Evolutionary conservation across 2,888 invertebrate species (phyloP).

Genomic region (Parapristionchus giblindavisi): DNA sequence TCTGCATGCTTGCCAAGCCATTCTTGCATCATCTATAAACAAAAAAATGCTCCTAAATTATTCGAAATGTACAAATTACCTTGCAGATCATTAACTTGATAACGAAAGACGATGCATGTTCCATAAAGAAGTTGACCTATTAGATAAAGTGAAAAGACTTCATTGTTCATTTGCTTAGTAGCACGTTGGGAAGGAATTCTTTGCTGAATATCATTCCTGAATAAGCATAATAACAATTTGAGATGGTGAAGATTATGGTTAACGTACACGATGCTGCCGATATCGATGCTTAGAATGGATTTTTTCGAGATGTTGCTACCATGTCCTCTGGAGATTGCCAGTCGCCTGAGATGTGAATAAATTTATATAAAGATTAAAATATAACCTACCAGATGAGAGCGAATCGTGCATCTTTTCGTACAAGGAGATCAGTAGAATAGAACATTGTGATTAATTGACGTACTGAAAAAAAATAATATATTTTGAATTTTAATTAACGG

Average conservation of each 20-base stretch:
- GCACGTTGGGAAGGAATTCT: slow-evolving; percentile 10
- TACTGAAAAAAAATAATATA: slow-evolving; percentile 1
- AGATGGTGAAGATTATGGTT: neutral
- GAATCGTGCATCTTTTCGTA: slow-evolving; percentile 33
- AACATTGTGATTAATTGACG: slow-evolving; percentile 21
- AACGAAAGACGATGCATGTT: slow-evolving; percentile 24
- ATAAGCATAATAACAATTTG: neutral
- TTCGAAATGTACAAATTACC: neutral
- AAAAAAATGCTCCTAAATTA: neutral
- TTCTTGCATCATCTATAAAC: slow-evolving; percentile 12
- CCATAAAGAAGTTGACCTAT: slow-evolving; percentile 29
- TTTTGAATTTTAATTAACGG: neutral
- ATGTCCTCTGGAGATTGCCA: slow-evolving; percentile 21
- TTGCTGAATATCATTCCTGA: slow-evolving; percentile 17
- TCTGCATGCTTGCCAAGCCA: slow-evolving; percentile 15
- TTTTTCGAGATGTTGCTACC: neutral
- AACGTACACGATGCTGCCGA: slow-evolving; percentile 12
- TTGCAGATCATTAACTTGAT: slow-evolving; percentile 15
- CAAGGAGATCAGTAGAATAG: slow-evolving; percentile 31
- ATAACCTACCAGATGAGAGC: slow-evolving; percentile 24
- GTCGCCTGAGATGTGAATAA: slow-evolving; percentile 2
- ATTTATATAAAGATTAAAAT: neutral
- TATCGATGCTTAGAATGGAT: slow-evolving; percentile 5
- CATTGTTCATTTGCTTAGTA: neutral
- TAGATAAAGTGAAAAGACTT: slow-evolving; percentile 25